Base-by-base conservation (phyloP, 2,888 invertebrate genomes). In the Pegoplata infirma region DNA sequence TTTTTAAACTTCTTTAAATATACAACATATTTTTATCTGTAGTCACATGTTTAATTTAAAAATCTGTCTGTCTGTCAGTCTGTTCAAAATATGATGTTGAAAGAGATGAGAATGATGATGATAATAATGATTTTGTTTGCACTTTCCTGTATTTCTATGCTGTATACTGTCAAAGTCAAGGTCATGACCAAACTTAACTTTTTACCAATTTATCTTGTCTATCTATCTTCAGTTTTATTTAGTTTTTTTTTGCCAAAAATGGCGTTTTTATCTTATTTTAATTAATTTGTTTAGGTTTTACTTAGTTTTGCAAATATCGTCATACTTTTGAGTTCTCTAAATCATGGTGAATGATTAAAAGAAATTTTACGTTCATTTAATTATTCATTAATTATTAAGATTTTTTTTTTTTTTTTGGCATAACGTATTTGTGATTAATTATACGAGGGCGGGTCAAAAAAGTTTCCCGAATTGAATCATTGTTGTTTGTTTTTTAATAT, bases 121-220 rank as follows among this genome's bases (percentile, higher is more conserved):
- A 59, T 69, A 36, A 36, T 36, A 1, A 36, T 44, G 2, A 28
- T 64, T 68, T 59, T 64, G 51, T 75, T 72, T 71, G 68, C 68
- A 78, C 64, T 78, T 73, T 73, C 47, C 53, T 68, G 58, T 47
- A 23, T 47, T 32, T 56, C 16, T 59, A 25, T 44, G 63, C 55
- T 64, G 56, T 63, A 53, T 66, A 64, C 66, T 71, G 74, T 49
- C 69, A 71, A 69, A 78, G 78, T 78, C 78, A 78, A 78, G 78
- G 78, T 78, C 78, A 74, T 66, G 69, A 71, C 66, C 74, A 78
- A 6, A 59, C 23, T 61, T 19, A 68, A 58, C 61, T 53, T 8
- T 61, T 56, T 32, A 36, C 63, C 53, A 64, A 69, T 66, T 66
- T 61, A 56, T 74, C 53, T 78, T 61, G 23, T 55, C 58, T 51